Base-by-base conservation (phyloP, 1,140 invertebrate genomes). In the Drosophila arawakana region DNA sequence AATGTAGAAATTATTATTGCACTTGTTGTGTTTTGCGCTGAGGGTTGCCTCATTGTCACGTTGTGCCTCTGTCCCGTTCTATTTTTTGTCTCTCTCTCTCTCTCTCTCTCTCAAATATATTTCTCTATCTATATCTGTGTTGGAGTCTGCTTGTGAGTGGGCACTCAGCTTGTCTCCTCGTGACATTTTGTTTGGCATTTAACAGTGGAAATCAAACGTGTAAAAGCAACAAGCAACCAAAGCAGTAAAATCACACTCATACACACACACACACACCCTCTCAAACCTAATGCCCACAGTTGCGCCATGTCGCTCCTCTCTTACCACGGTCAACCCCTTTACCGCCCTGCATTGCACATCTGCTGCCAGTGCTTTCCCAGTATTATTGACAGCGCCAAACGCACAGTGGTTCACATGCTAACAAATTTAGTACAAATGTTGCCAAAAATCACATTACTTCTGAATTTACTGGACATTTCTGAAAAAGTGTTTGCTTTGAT, bases 1-100 rank as follows among this genome's bases (percentile, higher is more conserved):
- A 54, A 81, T 81, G 78, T 81, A 81, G 76, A 86, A 85, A 85
- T 86, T 79, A 85, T 85, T 85, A 85, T 85, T 86, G 76, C 63
- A 81, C 81, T 86, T 85, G 78, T 81, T 81, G 75, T 80, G 60
- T 73, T 44, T 50, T 39, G 39, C 58, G n/a, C n/a, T 34, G 34
- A 35, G 68, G 60, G 37, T 35, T 35, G 65, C 58, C 35, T 25
- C 58, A 74, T 69, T 70, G 72, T 73, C 70, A 73, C 63, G 62
- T 68, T 67, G 35, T 59, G 21, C 18, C 18, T 39, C 9, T 52
- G 25, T 47, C 9, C 43, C 25, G 5, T 37, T 13, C 35, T 30
- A 11, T n/a, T 30, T 67, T 34, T 13, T 11, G 0, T 47, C 7
- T 43, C 2, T 25, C 0, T 13, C 13, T 46, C n/a, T 39, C 15